Conservation (phyloP, 1,140 invertebrate species). For the Episyrphus balteatus region DNA sequence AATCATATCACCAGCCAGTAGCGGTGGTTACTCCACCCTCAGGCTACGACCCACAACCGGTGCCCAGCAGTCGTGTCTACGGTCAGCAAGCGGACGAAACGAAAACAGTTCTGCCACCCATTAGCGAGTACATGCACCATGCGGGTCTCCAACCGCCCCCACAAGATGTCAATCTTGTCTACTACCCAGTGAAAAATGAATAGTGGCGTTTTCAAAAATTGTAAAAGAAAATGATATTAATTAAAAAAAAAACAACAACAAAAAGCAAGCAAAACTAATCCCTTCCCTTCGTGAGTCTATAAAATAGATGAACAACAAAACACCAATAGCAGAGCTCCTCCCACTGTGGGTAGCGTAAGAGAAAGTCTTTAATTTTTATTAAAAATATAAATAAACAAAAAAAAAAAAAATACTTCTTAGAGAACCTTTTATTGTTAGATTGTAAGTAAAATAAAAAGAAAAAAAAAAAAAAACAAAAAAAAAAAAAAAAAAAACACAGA, state of each 20-base stretch:
- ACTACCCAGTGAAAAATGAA: constrained; percentile 36
- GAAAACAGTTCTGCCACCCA: constrained; percentile 28
- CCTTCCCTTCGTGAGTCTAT: not conserved
- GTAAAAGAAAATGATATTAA: not conserved
- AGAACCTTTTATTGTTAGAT: not conserved
- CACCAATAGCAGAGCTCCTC: not conserved
- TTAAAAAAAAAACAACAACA: not conserved
- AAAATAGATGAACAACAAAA: not conserved
- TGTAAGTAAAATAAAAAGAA: not conserved
- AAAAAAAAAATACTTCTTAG: not conserved
- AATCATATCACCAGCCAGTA: constrained; percentile 21
- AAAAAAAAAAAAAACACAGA: too few relatives aligned
- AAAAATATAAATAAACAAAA: not conserved
- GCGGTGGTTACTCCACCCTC: not conserved
- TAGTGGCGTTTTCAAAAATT: constrained; percentile 4
- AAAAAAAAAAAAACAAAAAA: too few relatives aligned
- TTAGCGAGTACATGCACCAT: constrained; percentile 34
- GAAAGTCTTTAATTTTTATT: not conserved
- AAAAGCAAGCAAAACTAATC: not conserved
- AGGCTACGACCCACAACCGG: constrained; percentile 8
- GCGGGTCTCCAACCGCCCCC: constrained; percentile 22
- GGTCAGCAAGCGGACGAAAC: constrained; percentile 16
- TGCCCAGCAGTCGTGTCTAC: constrained; percentile 22
- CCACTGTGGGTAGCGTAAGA: not conserved
- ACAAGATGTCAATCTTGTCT: constrained; percentile 21